Base-by-base conservation (phyloP, 1,140 invertebrate species). In the Brachystomella parvula region DNA sequence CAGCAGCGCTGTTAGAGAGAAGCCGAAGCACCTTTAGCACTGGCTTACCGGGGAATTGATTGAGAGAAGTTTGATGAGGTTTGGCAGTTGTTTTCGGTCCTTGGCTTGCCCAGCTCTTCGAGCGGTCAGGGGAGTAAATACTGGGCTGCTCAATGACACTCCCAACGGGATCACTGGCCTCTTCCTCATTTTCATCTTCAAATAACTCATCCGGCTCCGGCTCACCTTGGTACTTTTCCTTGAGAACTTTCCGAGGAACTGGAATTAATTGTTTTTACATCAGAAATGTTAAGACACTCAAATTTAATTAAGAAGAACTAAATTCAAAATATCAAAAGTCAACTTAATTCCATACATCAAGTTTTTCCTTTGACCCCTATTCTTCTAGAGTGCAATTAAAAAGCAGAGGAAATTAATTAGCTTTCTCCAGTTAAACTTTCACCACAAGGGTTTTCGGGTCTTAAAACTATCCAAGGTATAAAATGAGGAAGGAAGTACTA, bases 171-270 rank as follows among this genome's bases (percentile, higher is more conserved):
- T 29, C 47, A 65, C 56, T 67, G 29, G 29, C 59, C 53, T 76
- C 75, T 35, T 74, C 75, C 12, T 74, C 73, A 6, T 59, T 33
- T 77, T 66, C 80, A 35, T 79, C 75, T 47, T 81, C 75, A 62
- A 71, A 72, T 32, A 71, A 66, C 64, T 91, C 88, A 73, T 92
- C 89, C 9, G 82, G 78, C 76, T 89, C 86, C n/a, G 82, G 76
- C 31, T 83, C 79, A 30, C 85, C 85, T 74, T 89, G 87, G 75
- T 87, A 90, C 70, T 85, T 82, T 68, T 90, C 87, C 70, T 86
- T 87, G 6, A 94, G 78, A 32, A 94, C 89, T 77, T 86, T 86
- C 66, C 89, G 82, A 31, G 89, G 90, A 61, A 93, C 91, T 93
- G 78, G 35, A 61, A 66, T n/a, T n/a, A n/a, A n/a, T n/a, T n/a